These are phyloP conservation scores for Solea senegalensis DNA, from an alignment of 2,113 vertebrate species.

Conservation along the genomic window DNA sequence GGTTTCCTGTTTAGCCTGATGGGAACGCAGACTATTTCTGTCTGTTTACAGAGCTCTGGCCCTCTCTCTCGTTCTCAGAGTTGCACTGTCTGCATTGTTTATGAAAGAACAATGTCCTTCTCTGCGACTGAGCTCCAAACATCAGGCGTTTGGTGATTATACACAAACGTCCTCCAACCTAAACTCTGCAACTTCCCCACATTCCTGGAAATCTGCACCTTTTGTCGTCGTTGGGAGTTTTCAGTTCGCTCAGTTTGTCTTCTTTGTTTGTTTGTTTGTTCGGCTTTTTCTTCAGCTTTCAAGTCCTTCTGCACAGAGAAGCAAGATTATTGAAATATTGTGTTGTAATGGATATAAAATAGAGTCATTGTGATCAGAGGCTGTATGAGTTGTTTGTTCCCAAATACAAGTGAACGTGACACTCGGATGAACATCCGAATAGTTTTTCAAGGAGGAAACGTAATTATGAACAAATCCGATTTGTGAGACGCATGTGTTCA, in stretches of 20 bases:
- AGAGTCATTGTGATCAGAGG: conserved; percentile 13
- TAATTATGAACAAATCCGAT: conserved; percentile 12
- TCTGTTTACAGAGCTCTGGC: conserved; percentile 80
- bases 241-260: conserved; percentile 44
- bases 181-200: conserved; percentile 25
- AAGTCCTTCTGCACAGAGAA: conserved; percentile 35
- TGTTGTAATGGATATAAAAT: conserved; percentile 33
- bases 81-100: conserved; percentile 71
- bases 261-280: conserved; percentile 59
- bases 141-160: conserved; percentile 49
- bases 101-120: conserved; percentile 73
- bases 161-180: conserved; percentile 50
- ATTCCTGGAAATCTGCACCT: conserved; percentile 59
- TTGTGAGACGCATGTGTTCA: background rate
- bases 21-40: conserved; percentile 81
- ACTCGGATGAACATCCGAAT: conserved; percentile 29
- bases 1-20: conserved; percentile 86
- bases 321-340: conserved; percentile 33
- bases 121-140: conserved; percentile 58
- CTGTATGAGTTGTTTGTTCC: no score
- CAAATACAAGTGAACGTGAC: conserved; percentile 19
- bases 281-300: conserved; percentile 26
- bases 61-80: conserved; percentile 69
- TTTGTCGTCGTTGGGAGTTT: conserved; percentile 63
- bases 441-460: conserved; percentile 1